Conservation (phyloP, 1,140 invertebrate species). For the Babylonia areolata region DNA sequence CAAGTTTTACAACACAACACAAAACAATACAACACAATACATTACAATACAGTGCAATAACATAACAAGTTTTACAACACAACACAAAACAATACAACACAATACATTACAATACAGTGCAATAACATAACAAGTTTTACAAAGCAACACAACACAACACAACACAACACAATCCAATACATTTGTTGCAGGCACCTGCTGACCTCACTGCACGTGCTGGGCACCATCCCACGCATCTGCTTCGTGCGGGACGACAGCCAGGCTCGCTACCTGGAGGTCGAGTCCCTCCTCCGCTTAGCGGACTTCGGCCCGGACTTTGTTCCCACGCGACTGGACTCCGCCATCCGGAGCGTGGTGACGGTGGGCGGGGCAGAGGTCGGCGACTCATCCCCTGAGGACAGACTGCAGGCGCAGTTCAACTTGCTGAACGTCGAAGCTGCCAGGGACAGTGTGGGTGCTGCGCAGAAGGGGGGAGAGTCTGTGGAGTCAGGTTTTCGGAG, state of each 20-base stretch:
- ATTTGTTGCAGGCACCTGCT: slow-evolving; percentile 37
- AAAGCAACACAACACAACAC: no score
- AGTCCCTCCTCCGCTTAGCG: slow-evolving; percentile 27
- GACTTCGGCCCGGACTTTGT: slow-evolving; percentile 44
- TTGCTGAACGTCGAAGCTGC: not conserved
- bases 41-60: no score
- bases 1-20: no score
- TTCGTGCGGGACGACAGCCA: slow-evolving; percentile 41
- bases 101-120: no score
- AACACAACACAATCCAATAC: no score
- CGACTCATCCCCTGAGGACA: not conserved
- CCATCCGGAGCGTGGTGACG: not conserved
- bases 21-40: no score
- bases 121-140: no score
- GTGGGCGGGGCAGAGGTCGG: not conserved
- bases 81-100: no score
- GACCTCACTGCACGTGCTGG: slow-evolving; percentile 36
- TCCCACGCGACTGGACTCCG: not conserved
- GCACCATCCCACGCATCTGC: slow-evolving; percentile 37
- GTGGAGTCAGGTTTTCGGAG: not conserved
- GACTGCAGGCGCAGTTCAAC: not conserved
- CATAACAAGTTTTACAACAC: no score
- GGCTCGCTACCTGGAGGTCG: slow-evolving; percentile 31
- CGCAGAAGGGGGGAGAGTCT: no score
- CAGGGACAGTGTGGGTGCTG: not conserved